phyloP scores from a whole-genome alignment of 2,888 invertebrate genomes.

The Stramonita haemastoma region DNA sequence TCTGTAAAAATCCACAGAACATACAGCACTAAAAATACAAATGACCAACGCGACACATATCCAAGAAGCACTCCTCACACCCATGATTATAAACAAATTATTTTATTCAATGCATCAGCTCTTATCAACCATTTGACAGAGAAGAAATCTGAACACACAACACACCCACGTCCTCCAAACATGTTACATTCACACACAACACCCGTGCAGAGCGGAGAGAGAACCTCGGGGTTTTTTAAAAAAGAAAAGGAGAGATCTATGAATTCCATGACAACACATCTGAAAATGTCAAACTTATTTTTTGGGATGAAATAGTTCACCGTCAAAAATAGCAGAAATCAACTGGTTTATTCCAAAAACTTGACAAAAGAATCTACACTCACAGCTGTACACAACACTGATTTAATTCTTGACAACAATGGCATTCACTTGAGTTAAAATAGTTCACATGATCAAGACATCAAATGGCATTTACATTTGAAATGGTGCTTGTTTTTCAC shows the following conservation, averaged over 20 bases:
- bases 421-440: not conserved
- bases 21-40: too few relatives aligned
- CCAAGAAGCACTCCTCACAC: too few relatives aligned
- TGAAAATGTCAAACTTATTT: not conserved
- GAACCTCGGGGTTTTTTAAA: too few relatives aligned
- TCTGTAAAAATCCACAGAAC: too few relatives aligned
- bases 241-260: not conserved
- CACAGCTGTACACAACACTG: conserved; percentile 17
- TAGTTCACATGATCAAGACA: not conserved
- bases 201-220: not conserved
- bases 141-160: not conserved
- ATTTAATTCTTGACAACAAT: not conserved
- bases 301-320: not conserved
- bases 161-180: not conserved
- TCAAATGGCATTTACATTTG: conserved; percentile 1
- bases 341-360: not conserved
- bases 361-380: not conserved
- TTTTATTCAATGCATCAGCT: not conserved
- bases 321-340: not conserved
- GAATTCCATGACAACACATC: not conserved
- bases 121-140: not conserved
- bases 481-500: not conserved
- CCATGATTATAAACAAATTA: not conserved
- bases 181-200: not conserved
- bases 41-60: too few relatives aligned